Evolutionary conservation across 2,888 invertebrate genomes (phyloP).

Genomic region (Drosophila kambysellisi): DNA sequence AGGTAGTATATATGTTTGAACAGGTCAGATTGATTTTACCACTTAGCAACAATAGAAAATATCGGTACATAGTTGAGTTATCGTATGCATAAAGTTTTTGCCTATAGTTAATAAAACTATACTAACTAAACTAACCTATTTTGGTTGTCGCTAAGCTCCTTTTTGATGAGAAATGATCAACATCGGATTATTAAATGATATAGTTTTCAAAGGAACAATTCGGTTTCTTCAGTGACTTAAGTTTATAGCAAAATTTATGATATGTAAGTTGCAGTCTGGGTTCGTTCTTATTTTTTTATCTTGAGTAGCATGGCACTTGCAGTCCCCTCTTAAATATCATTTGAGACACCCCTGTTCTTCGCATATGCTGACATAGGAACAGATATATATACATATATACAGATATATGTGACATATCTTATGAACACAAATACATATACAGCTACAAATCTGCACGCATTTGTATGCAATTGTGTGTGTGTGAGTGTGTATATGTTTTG

Average conservation of each 20-base stretch:
- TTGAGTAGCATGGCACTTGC: too few relatives aligned
- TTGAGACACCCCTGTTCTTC: background rate
- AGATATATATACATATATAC: background rate
- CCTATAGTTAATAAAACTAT: background rate
- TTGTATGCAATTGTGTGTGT: constrained; percentile 23
- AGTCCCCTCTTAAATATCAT: background rate
- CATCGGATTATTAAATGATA: background rate
- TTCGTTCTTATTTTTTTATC: background rate
- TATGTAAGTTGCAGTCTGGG: background rate
- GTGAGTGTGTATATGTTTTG: constrained; percentile 15
- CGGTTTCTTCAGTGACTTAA: background rate
- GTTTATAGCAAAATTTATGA: background rate
- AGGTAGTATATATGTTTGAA: background rate
- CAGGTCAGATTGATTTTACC: background rate
- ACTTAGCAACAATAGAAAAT: background rate
- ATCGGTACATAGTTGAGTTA: background rate
- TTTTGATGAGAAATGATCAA: background rate
- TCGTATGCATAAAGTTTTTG: background rate
- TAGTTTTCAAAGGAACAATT: background rate
- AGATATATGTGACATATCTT: constrained; percentile 1
- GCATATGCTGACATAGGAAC: constrained; percentile 13
- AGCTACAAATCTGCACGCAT: constrained; percentile 64
- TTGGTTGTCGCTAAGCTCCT: background rate
- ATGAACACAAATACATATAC: constrained; percentile 50
- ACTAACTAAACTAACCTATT: background rate